These are phyloP conservation scores for Orycteropus afer DNA, from an alignment of 2,113 vertebrate genomes.

Conservation along the genomic window DNA sequence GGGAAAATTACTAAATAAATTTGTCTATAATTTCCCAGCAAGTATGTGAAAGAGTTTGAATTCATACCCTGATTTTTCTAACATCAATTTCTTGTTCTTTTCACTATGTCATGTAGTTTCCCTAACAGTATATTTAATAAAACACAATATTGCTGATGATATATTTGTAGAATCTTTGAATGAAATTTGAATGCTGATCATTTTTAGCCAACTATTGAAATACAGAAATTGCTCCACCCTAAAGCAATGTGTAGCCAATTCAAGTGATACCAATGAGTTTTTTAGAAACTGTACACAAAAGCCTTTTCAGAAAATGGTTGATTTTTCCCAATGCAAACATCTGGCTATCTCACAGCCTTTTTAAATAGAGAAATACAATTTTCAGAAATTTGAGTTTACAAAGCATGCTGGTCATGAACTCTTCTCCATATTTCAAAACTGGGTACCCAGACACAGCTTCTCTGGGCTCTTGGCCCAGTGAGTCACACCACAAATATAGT, in stretches of 20 bases:
- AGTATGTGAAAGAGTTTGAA: conserved; percentile 12
- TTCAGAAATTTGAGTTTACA: conserved; percentile 71
- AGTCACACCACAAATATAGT: conserved; percentile 71
- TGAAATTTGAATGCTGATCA: conserved; percentile 57
- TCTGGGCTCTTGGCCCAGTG: conserved; percentile 63
- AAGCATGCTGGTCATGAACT: conserved; percentile 71
- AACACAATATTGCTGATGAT: conserved; percentile 67
- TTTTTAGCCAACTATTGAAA: conserved; percentile 68
- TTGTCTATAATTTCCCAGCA: background rate
- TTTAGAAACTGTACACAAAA: conserved; percentile 79
- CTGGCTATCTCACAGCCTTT: conserved; percentile 75
- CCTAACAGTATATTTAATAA: conserved; percentile 65
- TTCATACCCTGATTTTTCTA: background rate
- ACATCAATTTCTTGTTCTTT: conserved; percentile 45
- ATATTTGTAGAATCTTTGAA: conserved; percentile 72
- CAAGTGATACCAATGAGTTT: conserved; percentile 67
- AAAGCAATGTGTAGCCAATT: conserved; percentile 75
- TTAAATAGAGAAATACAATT: conserved; percentile 77
- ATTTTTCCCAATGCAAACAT: conserved; percentile 75
- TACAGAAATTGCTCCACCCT: conserved; percentile 62
- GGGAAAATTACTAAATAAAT: conserved; percentile 17
- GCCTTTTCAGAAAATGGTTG: conserved; percentile 73
- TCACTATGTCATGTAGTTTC: background rate
- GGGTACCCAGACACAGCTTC: conserved; percentile 54
- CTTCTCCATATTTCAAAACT: conserved; percentile 70